Conservation (phyloP, 2,113 vertebrate genomes). For the Oncorhynchus gorbuscha region DNA sequence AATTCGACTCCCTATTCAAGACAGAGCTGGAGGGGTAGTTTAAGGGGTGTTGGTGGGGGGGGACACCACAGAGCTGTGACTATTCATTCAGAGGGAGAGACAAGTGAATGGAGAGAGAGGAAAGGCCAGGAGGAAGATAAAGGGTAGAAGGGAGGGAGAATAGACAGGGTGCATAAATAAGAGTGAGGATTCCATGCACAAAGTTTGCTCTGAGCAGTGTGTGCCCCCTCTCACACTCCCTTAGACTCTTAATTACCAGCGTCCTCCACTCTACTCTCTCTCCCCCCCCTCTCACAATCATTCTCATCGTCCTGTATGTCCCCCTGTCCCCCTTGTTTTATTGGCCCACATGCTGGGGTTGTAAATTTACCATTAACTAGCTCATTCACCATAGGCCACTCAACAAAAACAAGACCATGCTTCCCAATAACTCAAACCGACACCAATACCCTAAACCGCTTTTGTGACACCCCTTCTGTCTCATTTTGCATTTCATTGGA, state of each 20-base stretch:
- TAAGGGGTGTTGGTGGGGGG: conserved; percentile 40
- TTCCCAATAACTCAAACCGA: conserved; percentile 63
- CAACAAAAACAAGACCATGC: conserved; percentile 65
- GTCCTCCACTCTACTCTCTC: conserved; percentile 58
- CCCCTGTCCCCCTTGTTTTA: conserved; percentile 58
- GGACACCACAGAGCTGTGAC: conserved; percentile 69
- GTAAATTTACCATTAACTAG: conserved; percentile 75
- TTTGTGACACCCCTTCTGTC: conserved; percentile 27
- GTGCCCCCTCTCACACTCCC: conserved; percentile 68
- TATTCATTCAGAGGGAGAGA: conserved; percentile 69
- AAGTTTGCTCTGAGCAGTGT: conserved; percentile 70
- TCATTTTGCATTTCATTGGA: conserved; percentile 1
- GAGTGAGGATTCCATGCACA: conserved; percentile 63
- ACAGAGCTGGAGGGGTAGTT: conserved; percentile 30
- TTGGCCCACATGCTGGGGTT: conserved; percentile 71
- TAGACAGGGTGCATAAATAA: conserved; percentile 63
- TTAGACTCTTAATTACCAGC: conserved; percentile 68
- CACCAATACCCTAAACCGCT: conserved; percentile 63
- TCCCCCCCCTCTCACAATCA: conserved; percentile 43
- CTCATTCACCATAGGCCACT: conserved; percentile 66
- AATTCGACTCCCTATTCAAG: conserved; percentile 76
- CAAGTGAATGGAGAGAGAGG: conserved; percentile 51
- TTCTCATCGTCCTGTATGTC: conserved; percentile 61
- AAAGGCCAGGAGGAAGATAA: conserved; percentile 40
- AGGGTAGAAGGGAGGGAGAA: conserved; percentile 35